Percentiles rank a stretch among this genome's conserved stretches.
Evolutionary conservation across 2,797 vertebrate species (phyloP).

Genomic region (Rachycentron canadum): DNA sequence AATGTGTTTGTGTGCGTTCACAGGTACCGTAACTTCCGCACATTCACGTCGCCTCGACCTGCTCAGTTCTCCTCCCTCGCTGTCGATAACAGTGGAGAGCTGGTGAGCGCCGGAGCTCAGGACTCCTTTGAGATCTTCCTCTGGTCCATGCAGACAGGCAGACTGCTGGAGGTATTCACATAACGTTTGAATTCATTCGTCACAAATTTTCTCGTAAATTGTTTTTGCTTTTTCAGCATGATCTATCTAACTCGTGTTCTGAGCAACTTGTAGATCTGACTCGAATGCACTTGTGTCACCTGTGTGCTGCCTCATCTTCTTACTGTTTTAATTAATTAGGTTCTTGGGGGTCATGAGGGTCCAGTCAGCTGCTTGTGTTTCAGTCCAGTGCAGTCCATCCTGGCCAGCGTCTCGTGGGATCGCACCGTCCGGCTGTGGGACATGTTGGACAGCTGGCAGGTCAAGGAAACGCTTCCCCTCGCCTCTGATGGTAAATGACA

Average conservation of each 20-base stretch:
- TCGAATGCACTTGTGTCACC: not conserved
- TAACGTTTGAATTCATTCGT: not conserved
- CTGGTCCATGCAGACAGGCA: constrained; percentile 98
- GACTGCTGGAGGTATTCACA: constrained; percentile 90
- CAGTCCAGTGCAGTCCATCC: constrained; percentile 90
- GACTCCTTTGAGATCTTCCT: constrained; percentile 97
- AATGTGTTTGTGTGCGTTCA: not conserved
- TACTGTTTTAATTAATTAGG: constrained; percentile 74
- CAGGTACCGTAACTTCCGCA: constrained; percentile 99
- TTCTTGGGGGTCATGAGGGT: constrained; percentile 94
- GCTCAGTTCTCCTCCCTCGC: constrained; percentile 95
- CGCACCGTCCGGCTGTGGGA: constrained; percentile 94
- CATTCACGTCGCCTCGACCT: constrained; percentile 93
- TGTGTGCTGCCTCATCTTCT: not conserved
- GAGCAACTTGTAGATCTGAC: too few species aligned
- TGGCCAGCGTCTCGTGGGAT: constrained; percentile 97
- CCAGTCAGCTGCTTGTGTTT: constrained; percentile 93
- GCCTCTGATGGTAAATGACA: constrained; percentile 88
- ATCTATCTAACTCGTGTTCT: too few species aligned
- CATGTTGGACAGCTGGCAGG: constrained; percentile 97
- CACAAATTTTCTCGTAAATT: too few species aligned
- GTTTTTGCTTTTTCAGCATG: too few species aligned
- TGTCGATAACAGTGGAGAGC: constrained; percentile 92
- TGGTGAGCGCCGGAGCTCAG: constrained; percentile 94
- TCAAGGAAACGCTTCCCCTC: constrained; percentile 91